phyloP scores from a whole-genome alignment of 2,113 vertebrate species.

The Channa argus region DNA sequence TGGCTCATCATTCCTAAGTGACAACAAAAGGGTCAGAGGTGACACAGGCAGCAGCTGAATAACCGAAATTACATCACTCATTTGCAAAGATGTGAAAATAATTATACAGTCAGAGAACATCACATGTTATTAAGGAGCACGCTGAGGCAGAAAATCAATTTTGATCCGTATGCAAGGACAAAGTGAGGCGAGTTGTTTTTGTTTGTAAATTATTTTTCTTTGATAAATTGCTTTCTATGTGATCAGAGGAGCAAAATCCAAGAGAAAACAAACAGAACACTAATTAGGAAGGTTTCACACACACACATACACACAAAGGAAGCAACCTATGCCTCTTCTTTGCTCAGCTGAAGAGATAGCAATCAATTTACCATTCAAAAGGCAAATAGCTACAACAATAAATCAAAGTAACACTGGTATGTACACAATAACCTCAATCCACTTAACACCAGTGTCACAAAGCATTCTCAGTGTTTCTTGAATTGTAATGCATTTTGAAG shows the following conservation, averaged over 20 bases:
- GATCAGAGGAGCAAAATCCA: slow-evolving; percentile 64
- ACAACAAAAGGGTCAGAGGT: slow-evolving; percentile 40
- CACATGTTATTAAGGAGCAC: slow-evolving; percentile 68
- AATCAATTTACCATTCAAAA: slow-evolving; percentile 43
- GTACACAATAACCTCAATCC: slow-evolving; percentile 34
- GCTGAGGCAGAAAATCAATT: slow-evolving; percentile 76
- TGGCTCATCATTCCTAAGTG: slow-evolving; percentile 91
- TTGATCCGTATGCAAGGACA: slow-evolving; percentile 71
- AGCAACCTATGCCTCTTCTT: slow-evolving; percentile 55
- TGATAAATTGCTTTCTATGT: slow-evolving; percentile 75
- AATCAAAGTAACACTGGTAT: slow-evolving; percentile 41
- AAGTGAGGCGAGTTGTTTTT: slow-evolving; percentile 61
- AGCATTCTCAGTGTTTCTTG: neutral
- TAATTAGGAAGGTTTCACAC: slow-evolving; percentile 67
- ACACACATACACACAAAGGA: slow-evolving; percentile 17
- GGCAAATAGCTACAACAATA: slow-evolving; percentile 33
- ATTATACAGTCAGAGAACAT: slow-evolving; percentile 57
- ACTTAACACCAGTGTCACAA: slow-evolving; percentile 11
- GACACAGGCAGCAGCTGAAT: neutral
- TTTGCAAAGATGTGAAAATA: slow-evolving; percentile 52
- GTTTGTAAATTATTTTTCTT: slow-evolving; percentile 77
- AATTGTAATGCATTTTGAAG: slow-evolving; percentile 12
- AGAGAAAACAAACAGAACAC: slow-evolving; percentile 70
- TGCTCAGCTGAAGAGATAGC: slow-evolving; percentile 41
- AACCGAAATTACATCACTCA: slow-evolving; percentile 41